Evolutionary conservation across 2,888 invertebrate genomes (phyloP).

Genomic region (Schizotus pectinicornis): DNA sequence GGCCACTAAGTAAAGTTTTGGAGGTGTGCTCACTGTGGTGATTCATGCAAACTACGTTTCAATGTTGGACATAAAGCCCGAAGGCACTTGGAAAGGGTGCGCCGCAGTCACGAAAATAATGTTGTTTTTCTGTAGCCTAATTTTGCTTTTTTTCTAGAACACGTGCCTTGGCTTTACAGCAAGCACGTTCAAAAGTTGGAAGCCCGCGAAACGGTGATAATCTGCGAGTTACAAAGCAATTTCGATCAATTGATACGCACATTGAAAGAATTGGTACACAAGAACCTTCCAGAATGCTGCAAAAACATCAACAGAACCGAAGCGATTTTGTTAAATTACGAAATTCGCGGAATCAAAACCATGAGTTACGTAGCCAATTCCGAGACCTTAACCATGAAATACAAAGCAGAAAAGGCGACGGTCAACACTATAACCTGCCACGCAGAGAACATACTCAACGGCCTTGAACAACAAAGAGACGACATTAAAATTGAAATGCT

Average conservation of each 20-base stretch:
- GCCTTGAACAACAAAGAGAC: conserved; percentile 30
- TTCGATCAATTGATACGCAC: conserved; percentile 40
- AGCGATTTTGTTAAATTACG: conserved; percentile 43
- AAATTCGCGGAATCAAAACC: conserved; percentile 46
- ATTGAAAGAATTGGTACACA: conserved; percentile 36
- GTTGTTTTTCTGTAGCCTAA: too few relatives aligned
- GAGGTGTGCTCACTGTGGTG: too few relatives aligned
- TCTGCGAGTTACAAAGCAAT: conserved; percentile 33
- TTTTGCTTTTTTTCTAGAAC: conserved; percentile 10
- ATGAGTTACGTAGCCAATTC: conserved; percentile 38
- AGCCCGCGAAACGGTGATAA: conserved; percentile 32
- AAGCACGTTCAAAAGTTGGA: conserved; percentile 24
- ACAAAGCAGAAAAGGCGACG: conserved; percentile 20
- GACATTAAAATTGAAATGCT: conserved; percentile 34
- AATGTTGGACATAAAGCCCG: too few relatives aligned
- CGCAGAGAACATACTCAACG: conserved; percentile 44
- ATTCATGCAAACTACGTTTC: too few relatives aligned
- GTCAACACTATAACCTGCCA: conserved; percentile 24
- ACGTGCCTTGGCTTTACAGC: conserved; percentile 14
- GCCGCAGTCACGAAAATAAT: too few relatives aligned
- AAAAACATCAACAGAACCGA: conserved; percentile 42
- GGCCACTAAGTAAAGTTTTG: too few relatives aligned
- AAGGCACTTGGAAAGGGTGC: too few relatives aligned
- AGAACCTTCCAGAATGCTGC: conserved; percentile 35
- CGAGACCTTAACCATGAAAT: conserved; percentile 40